Conservation (phyloP, 2,113 vertebrate genomes). For the Pimephales promelas region DNA sequence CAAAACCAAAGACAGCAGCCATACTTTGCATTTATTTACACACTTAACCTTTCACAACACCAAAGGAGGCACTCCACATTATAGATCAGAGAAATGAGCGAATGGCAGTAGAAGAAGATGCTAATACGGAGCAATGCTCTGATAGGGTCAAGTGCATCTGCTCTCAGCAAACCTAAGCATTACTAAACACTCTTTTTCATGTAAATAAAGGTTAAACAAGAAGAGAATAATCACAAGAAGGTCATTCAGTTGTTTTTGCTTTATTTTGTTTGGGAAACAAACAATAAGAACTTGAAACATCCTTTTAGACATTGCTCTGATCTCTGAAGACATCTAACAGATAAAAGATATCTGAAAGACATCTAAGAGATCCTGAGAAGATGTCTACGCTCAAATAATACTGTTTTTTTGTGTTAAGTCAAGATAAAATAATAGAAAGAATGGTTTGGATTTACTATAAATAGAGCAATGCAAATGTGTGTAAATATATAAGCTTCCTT, state of each 20-base stretch:
- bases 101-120: slow-evolving; percentile 4
- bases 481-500: slow-evolving; percentile 23
- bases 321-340: slow-evolving; percentile 8
- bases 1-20: slow-evolving; percentile 11
- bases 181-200: slow-evolving; percentile 9
- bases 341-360: slow-evolving; percentile 7
- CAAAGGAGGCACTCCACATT: slow-evolving; percentile 43
- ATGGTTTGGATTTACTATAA: slow-evolving; percentile 11
- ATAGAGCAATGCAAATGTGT: slow-evolving; percentile 37
- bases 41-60: slow-evolving; percentile 40
- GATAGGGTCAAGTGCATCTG: slow-evolving; percentile 27
- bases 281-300: background rate
- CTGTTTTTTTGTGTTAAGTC: background rate
- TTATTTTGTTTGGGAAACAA: slow-evolving; percentile 1
- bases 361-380: background rate
- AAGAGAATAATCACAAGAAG: slow-evolving; percentile 24
- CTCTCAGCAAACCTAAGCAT: slow-evolving; percentile 5
- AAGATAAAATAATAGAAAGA: background rate
- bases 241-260: slow-evolving; percentile 10
- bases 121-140: background rate
- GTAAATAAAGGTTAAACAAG: slow-evolving; percentile 20
- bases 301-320: background rate
- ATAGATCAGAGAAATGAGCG: slow-evolving; percentile 24
- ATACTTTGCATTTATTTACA: slow-evolving; percentile 42
- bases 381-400: background rate